phyloP scores from a whole-genome alignment of 2,113 vertebrate genomes.

The Austrofundulus limnaeus region DNA sequence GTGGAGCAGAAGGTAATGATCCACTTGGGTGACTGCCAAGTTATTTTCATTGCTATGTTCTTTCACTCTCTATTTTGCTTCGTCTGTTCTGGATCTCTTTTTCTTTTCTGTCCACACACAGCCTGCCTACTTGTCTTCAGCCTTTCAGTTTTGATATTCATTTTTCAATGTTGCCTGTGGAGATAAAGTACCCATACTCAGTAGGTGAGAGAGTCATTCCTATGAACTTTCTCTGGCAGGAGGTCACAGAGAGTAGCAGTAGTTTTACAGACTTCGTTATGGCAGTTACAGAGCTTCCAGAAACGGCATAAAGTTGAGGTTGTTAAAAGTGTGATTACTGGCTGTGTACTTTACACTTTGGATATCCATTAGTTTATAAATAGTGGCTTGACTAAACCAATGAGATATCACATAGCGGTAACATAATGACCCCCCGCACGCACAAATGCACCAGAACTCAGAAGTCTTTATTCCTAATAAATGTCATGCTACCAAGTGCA shows the following conservation, averaged over 20 bases:
- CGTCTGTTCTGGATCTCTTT: slow-evolving; percentile 10
- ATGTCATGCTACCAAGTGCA: too few relatives aligned
- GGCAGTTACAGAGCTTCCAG: slow-evolving; percentile 30
- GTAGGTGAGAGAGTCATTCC: slow-evolving; percentile 29
- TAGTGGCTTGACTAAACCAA: slow-evolving; percentile 15
- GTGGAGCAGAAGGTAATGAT: slow-evolving; percentile 76
- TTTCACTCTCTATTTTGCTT: slow-evolving; percentile 40
- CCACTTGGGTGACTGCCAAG: slow-evolving; percentile 68
- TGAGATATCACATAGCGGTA: slow-evolving; percentile 18
- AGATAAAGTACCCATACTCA: slow-evolving; percentile 50
- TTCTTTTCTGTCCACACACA: slow-evolving; percentile 10
- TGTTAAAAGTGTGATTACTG: slow-evolving; percentile 49
- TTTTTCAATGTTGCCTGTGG: slow-evolving; percentile 48
- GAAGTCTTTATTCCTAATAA: too few relatives aligned
- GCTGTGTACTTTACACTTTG: slow-evolving; percentile 43
- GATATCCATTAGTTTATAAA: slow-evolving; percentile 44
- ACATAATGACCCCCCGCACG: too few relatives aligned
- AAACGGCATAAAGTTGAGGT: slow-evolving; percentile 49
- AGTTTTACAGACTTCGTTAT: slow-evolving; percentile 54
- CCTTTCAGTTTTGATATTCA: slow-evolving; percentile 44
- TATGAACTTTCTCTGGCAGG: slow-evolving; percentile 39
- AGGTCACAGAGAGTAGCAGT: slow-evolving; percentile 45
- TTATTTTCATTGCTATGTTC: slow-evolving; percentile 53
- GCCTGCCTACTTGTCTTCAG: slow-evolving; percentile 22
- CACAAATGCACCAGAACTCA: too few relatives aligned